Percentiles rank a stretch among this genome's conserved stretches.
Evolutionary conservation across 2,888 invertebrate species (phyloP).

Genomic region (Lathronympha strigana): DNA sequence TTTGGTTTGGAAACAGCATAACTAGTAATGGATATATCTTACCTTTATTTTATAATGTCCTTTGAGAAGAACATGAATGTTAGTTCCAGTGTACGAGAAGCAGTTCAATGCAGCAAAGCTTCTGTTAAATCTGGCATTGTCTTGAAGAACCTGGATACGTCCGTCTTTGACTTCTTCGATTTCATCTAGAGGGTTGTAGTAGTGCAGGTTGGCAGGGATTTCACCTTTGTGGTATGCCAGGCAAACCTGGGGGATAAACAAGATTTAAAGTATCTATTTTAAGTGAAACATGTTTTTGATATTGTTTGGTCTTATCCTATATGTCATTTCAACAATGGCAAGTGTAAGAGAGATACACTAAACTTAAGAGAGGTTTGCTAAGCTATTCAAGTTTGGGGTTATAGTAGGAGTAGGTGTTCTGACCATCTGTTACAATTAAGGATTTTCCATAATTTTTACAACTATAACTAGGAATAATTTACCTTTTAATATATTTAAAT

Average conservation of each 20-base stretch:
- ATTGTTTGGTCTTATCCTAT: too few relatives aligned
- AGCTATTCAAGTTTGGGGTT: too few relatives aligned
- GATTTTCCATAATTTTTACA: too few relatives aligned
- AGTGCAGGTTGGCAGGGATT: conserved; percentile 61
- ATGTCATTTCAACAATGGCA: too few relatives aligned
- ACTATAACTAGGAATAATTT: too few relatives aligned
- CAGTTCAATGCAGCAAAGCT: conserved; percentile 57
- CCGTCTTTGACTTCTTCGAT: conserved; percentile 52
- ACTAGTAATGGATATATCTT: conserved; percentile 14
- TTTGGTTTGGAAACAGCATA: too few relatives aligned
- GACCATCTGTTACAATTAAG: too few relatives aligned
- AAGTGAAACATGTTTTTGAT: too few relatives aligned
- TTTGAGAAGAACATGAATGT: conserved; percentile 60
- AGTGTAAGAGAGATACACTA: too few relatives aligned
- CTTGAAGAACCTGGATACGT: conserved; percentile 53
- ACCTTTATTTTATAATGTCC: conserved; percentile 65
- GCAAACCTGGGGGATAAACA: conserved; percentile 52
- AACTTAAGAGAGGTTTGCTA: too few relatives aligned
- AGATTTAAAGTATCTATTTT: neutral
- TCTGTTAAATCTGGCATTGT: conserved; percentile 53
- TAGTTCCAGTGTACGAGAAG: conserved; percentile 60
- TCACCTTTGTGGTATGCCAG: conserved; percentile 58
- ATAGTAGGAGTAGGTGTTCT: too few relatives aligned
- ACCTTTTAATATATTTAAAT: too few relatives aligned
- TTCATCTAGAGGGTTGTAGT: conserved; percentile 51